Base-by-base conservation (phyloP, 2,797 vertebrate species). In the Sebastes wilsoni region DNA sequence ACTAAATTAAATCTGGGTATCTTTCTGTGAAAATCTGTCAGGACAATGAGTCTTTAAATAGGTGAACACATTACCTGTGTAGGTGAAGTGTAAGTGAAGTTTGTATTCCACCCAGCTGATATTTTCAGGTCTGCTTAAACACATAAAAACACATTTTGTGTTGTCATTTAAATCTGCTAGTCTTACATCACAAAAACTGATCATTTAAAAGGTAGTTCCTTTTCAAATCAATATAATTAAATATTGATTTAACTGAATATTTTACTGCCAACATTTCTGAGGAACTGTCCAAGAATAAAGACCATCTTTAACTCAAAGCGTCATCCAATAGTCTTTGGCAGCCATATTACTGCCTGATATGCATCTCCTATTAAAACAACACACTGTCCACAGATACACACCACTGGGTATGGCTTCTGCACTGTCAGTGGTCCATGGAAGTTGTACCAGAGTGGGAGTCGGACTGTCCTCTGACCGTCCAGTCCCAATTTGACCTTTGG, bases 381-480 rank as follows among this genome's bases (percentile, higher is more conserved):
- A 59, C n/a, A 9, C 22, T 2, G 3, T 12, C 34, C 11, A 20
- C 13, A 6, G 22, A 56, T 46, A 72, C 80, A 18, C 77, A 94
- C 94, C 91, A 20, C 14, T 73, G 7, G 84, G 84, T 69, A 2
- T 8, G 12, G 22, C 61, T 65, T 67, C 66, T 42, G 65, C 64
- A 2, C 67, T 4, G 2, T 90, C 83, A 46, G 32, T 34, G 13
- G 13, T 85, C 92, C 86, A 90, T 59, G 91, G 64, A 69, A 87
- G 76, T 61, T 92, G 81, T n/a, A 97, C 87, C 28, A 93, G 93
- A 72, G 93, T 78, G 2, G 97, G 97, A 77, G 81, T 86, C 85
- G 94, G 83, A 27, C 90, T 95, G 60, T 88, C 49, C 3, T 87
- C 75, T 7, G 78, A 34, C n/a, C 3, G 73, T 10, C 93, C 72